Conservation (phyloP, 2,113 vertebrate genomes). For the Pluvianellus socialis region DNA sequence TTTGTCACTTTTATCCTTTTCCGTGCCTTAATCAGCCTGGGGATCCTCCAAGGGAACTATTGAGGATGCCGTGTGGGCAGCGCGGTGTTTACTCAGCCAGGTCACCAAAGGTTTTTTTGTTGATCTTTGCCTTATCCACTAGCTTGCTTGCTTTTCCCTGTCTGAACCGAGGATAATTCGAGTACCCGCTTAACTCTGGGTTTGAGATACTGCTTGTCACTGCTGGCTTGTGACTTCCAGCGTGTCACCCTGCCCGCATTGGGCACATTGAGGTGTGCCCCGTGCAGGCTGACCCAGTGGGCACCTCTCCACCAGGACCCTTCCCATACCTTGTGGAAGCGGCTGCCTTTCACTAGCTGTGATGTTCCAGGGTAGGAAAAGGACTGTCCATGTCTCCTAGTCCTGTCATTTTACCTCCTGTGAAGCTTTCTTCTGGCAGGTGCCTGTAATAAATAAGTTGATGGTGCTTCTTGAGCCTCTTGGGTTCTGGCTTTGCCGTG, state of each 20-base stretch:
- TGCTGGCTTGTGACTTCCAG: neutral
- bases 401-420: neutral
- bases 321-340: rapidly evolving
- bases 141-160: neutral
- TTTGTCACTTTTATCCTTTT: neutral
- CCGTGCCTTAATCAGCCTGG: neutral
- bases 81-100: neutral
- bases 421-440: neutral
- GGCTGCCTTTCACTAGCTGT: neutral
- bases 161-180: neutral
- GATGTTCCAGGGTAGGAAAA: neutral
- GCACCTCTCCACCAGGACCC: neutral
- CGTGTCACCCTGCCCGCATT: rapidly evolving
- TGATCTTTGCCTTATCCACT: neutral
- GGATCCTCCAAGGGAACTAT: neutral
- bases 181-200: neutral
- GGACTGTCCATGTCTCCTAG: neutral
- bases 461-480: neutral
- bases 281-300: neutral
- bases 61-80: neutral
- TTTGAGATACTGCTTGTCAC: neutral
- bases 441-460: neutral
- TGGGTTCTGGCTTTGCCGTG: neutral
- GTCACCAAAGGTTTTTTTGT: neutral
- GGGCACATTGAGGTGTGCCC: neutral